These are phyloP conservation scores for Scleropages formosus DNA, from an alignment of 2,797 vertebrate genomes.

Conservation along the genomic window DNA sequence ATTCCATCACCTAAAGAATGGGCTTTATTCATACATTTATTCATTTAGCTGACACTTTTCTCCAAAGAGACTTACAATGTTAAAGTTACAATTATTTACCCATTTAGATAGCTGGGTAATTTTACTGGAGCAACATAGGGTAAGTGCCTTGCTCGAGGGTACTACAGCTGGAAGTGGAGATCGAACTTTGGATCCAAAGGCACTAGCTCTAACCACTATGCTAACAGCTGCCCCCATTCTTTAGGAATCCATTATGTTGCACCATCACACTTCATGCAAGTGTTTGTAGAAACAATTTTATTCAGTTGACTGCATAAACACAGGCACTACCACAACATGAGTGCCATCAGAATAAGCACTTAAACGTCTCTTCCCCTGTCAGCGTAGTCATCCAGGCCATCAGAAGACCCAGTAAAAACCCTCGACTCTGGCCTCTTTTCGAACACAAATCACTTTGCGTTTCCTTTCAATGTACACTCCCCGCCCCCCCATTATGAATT, in stretches of 20 bases:
- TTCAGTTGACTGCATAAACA: neutral
- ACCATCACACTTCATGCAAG: neutral
- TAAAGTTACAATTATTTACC: too few species aligned
- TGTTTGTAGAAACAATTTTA: neutral
- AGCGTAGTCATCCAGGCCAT: neutral
- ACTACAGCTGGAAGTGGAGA: too few species aligned
- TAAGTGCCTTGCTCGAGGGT: too few species aligned
- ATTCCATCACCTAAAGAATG: neutral
- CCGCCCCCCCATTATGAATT: too few species aligned
- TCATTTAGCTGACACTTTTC: too few species aligned
- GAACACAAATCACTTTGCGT: neutral
- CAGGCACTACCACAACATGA: neutral
- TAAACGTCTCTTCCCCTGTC: neutral
- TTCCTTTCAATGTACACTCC: neutral
- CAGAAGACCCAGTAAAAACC: neutral
- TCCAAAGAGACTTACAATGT: too few species aligned
- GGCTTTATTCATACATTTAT: too few species aligned
- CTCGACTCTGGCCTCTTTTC: neutral
- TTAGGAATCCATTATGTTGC: neutral
- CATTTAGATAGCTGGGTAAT: too few species aligned
- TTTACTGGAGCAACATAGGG: too few species aligned
- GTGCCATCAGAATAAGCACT: neutral
- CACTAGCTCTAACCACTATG: too few species aligned
- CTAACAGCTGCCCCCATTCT: too few species aligned
- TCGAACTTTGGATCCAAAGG: too few species aligned